phyloP scores from a whole-genome alignment of 1,140 invertebrate genomes.

The Anthonomus grandis region DNA sequence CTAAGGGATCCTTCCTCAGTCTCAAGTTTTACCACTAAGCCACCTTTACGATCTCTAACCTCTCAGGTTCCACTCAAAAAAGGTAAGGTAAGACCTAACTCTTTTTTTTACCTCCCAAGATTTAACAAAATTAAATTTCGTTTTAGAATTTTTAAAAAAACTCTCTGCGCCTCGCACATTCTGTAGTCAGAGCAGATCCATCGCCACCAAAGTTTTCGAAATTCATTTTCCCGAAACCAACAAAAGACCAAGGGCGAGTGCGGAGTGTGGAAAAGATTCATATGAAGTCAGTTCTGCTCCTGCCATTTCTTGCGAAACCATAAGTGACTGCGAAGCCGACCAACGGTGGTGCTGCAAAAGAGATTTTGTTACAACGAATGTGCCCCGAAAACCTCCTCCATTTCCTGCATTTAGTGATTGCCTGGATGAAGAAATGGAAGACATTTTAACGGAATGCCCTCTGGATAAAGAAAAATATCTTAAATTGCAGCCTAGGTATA shows the following conservation, averaged over 20 bases:
- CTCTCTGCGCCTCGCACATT: background rate
- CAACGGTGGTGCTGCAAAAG: constrained; percentile 1
- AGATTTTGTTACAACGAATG: background rate
- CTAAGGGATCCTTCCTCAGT: too few species aligned
- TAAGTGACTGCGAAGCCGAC: background rate
- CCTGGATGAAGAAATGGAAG: constrained; percentile 27
- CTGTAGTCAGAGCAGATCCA: background rate
- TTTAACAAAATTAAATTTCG: background rate
- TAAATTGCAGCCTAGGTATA: constrained; percentile 21
- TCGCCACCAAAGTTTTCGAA: constrained; percentile 11
- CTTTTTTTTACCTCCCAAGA: background rate
- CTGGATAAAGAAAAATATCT: constrained; percentile 18
- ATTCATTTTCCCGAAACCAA: constrained; percentile 3
- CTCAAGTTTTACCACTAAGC: too few species aligned
- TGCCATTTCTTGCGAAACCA: background rate
- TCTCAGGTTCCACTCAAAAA: too few species aligned
- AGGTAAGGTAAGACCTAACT: constrained; percentile 20
- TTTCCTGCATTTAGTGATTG: constrained; percentile 28
- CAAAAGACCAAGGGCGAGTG: constrained; percentile 9
- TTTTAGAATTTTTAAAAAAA: constrained; percentile 5
- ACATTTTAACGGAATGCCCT: constrained; percentile 27
- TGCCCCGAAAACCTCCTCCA: constrained; percentile 9
- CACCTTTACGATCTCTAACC: too few species aligned
- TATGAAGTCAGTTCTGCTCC: background rate
- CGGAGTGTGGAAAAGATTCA: background rate